A percentile compares a stretch with the other conserved stretches of the same genome.
These are phyloP conservation scores for Drosophila longiperda DNA, from an alignment of 2,888 invertebrate species.

Conservation along the genomic window DNA sequence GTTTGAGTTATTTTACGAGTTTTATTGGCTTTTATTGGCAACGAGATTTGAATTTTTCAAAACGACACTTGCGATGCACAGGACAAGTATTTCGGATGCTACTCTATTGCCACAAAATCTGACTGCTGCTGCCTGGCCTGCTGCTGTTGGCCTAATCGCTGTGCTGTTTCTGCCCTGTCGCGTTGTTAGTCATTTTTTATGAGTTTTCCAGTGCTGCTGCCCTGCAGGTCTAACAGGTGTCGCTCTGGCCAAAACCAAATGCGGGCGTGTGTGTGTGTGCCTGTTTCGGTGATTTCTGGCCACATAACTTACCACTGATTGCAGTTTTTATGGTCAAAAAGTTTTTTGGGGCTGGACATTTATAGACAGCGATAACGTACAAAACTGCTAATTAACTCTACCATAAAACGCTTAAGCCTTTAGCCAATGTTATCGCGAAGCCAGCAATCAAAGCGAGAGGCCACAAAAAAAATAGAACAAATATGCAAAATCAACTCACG, in stretches of 20 bases:
- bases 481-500: slow-evolving; percentile 26
- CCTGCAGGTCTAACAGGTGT: slow-evolving; percentile 81
- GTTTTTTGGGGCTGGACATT: slow-evolving; percentile 63
- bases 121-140: slow-evolving; percentile 1
- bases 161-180: slow-evolving; percentile 44
- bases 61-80: slow-evolving; percentile 67
- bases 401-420: slow-evolving; percentile 62
- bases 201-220: slow-evolving; percentile 44
- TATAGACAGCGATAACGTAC: slow-evolving; percentile 56
- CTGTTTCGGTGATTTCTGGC: slow-evolving; percentile 43
- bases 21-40: slow-evolving; percentile 82
- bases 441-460: slow-evolving; percentile 39
- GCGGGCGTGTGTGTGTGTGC: slow-evolving; percentile 19
- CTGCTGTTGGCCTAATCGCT: slow-evolving; percentile 43
- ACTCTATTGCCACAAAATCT: slow-evolving; percentile 5
- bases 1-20: slow-evolving; percentile 80
- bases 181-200: slow-evolving; percentile 83
- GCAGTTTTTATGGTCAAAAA: slow-evolving; percentile 83
- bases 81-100: slow-evolving; percentile 22
- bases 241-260: slow-evolving; percentile 27
- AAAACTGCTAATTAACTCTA: slow-evolving; percentile 75
- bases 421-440: slow-evolving; percentile 21
- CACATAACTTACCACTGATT: slow-evolving; percentile 82
- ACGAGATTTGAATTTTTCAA: slow-evolving; percentile 78
- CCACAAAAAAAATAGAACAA: slow-evolving; percentile 17